Conservation (phyloP, 2,888 invertebrate genomes). For the Hetaerina titia region DNA sequence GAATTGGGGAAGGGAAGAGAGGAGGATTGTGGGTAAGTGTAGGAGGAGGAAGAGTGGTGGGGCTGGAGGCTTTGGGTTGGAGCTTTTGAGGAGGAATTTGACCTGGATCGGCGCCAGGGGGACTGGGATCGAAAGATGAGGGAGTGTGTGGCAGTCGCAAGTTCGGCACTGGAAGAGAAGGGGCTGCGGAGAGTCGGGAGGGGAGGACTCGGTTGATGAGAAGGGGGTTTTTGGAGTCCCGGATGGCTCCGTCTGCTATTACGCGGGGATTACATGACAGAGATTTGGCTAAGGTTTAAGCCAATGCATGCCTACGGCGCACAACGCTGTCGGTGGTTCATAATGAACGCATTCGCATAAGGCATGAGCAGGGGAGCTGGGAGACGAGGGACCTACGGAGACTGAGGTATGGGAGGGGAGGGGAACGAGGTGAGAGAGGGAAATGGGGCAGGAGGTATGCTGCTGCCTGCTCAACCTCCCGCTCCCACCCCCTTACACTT, state of each 20-base stretch:
- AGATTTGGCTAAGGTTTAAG: conserved; percentile 39
- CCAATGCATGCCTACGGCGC: conserved; percentile 9
- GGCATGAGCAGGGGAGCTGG: neutral
- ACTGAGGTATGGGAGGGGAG: neutral
- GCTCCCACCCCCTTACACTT: neutral
- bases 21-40: neutral
- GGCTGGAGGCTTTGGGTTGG: neutral
- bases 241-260: conserved; percentile 27
- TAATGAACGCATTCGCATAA: conserved; percentile 39
- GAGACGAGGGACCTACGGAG: neutral
- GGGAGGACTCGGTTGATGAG: neutral
- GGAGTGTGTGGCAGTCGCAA: conserved; percentile 15
- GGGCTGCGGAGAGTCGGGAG: neutral
- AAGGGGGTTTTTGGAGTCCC: neutral
- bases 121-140: neutral
- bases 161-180: neutral
- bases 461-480: neutral
- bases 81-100: conserved; percentile 22
- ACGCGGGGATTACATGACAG: conserved; percentile 31
- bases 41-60: neutral
- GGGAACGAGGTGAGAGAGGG: neutral
- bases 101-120: conserved; percentile 30
- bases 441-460: conserved; percentile 3
- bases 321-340: conserved; percentile 12
- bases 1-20: neutral